Percentiles rank a stretch among this genome's conserved stretches.
phyloP scores from a whole-genome alignment of 2,113 vertebrate species.

The Ciconia maguari region DNA sequence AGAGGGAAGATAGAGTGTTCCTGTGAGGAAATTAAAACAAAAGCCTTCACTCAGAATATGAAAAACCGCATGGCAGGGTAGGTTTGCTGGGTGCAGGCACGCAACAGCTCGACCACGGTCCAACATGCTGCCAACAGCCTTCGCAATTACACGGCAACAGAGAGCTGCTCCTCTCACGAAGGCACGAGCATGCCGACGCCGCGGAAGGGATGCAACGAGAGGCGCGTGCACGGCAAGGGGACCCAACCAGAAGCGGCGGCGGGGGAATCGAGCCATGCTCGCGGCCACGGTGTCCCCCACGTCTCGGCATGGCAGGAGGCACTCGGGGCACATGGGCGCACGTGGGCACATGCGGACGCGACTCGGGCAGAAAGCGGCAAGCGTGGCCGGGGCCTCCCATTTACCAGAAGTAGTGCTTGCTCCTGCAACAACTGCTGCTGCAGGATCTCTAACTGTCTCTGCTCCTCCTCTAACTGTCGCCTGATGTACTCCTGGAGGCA shows the following conservation, averaged over 20 bases:
- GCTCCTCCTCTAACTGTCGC: conserved; percentile 99
- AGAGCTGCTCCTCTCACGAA: not conserved
- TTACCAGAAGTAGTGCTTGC: conserved; percentile 99
- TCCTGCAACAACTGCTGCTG: conserved; percentile 99
- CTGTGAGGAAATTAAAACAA: not conserved
- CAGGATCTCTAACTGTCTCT: conserved; percentile 99
- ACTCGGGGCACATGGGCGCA: not conserved
- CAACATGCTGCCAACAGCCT: conserved; percentile 23
- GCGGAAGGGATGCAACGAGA: not conserved
- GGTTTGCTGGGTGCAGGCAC: not conserved
- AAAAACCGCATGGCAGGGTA: not conserved
- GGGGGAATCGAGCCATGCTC: not conserved
- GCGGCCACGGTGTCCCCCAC: accelerated
- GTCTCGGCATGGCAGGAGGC: not conserved
- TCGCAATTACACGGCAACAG: not conserved
- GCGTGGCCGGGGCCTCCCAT: conserved; percentile 55
- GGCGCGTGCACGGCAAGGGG: not conserved
- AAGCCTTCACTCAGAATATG: not conserved
- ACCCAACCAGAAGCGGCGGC: not conserved
- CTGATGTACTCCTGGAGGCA: conserved; percentile 95
- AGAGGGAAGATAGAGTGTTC: conserved; percentile 1
- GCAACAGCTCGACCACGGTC: not conserved
- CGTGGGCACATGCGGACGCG: not conserved
- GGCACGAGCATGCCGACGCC: not conserved
- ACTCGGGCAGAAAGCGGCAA: not conserved